Conservation (phyloP, 1,140 invertebrate genomes). For the Nebria ingens region DNA sequence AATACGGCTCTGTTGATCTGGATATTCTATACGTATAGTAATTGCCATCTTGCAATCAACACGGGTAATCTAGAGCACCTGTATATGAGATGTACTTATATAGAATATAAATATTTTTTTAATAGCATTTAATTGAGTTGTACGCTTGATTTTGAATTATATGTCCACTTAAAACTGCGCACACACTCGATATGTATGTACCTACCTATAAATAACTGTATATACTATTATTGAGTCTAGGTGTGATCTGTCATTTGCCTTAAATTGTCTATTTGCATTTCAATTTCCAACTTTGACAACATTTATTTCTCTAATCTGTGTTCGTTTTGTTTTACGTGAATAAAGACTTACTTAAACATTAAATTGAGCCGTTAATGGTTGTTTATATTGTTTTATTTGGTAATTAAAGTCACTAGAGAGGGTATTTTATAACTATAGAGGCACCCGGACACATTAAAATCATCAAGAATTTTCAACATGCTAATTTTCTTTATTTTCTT, state of each 20-base stretch:
- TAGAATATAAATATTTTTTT: slow-evolving; percentile 12
- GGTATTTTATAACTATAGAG: slow-evolving; percentile 1
- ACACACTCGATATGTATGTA: too few relatives aligned
- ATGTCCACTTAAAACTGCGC: background rate
- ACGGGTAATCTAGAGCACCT: background rate
- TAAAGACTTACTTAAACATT: background rate
- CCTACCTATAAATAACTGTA: too few relatives aligned
- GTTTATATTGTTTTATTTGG: slow-evolving; percentile 4
- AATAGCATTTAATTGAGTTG: slow-evolving; percentile 6
- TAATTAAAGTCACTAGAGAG: background rate
- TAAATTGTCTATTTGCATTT: slow-evolving; percentile 3
- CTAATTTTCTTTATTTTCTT: too few relatives aligned
- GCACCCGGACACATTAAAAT: slow-evolving; percentile 1
- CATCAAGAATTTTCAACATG: too few relatives aligned
- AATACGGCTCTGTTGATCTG: too few relatives aligned
- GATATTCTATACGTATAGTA: background rate
- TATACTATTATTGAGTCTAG: too few relatives aligned
- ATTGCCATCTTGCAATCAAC: background rate
- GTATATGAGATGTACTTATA: slow-evolving; percentile 5
- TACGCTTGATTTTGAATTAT: slow-evolving; percentile 4
- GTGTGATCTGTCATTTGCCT: too few relatives aligned
- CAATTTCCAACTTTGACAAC: background rate
- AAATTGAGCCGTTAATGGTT: background rate
- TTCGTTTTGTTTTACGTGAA: too few relatives aligned
- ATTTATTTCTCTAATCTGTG: too few relatives aligned